Evolutionary conservation across 64 coral and sea anemone species (phyloP).

Genomic region (Porites lutea): DNA sequence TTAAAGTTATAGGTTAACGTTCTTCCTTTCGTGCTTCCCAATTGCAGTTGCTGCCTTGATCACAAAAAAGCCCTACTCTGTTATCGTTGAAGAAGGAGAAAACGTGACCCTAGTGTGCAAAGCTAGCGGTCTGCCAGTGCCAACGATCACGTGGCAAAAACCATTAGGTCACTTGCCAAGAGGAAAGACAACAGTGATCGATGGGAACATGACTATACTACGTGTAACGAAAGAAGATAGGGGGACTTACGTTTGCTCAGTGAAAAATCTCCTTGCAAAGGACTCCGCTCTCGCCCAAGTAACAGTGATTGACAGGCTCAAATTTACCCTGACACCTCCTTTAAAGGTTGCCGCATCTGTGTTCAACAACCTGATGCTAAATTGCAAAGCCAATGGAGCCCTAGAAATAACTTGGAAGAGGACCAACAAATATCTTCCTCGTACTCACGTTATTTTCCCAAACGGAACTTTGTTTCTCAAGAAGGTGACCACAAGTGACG

Average conservation of each 20-base stretch:
- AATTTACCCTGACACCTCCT: background rate
- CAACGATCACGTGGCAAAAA: slow-evolving; percentile 48
- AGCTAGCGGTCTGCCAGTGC: slow-evolving; percentile 20
- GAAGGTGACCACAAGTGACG: background rate
- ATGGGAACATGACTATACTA: background rate
- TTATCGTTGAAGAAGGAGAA: slow-evolving; percentile 43
- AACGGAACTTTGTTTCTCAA: slow-evolving; percentile 48
- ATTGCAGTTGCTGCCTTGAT: background rate
- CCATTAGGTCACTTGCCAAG: background rate
- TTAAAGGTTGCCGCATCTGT: background rate
- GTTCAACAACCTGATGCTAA: background rate
- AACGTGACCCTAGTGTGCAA: slow-evolving; percentile 18
- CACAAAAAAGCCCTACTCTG: background rate
- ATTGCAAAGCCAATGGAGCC: slow-evolving; percentile 10
- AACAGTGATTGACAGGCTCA: slow-evolving; percentile 19
- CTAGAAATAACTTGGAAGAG: background rate
- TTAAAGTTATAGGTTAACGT: no score
- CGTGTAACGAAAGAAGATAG: background rate
- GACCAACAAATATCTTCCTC: background rate
- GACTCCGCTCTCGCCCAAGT: background rate
- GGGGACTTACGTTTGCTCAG: slow-evolving; percentile 15
- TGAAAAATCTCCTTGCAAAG: slow-evolving; percentile 14
- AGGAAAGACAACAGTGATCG: background rate
- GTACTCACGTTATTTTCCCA: background rate
- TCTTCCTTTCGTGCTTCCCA: background rate